Evolutionary conservation across 1,140 invertebrate species (phyloP).

Genomic region (Drosophila willistoni): DNA sequence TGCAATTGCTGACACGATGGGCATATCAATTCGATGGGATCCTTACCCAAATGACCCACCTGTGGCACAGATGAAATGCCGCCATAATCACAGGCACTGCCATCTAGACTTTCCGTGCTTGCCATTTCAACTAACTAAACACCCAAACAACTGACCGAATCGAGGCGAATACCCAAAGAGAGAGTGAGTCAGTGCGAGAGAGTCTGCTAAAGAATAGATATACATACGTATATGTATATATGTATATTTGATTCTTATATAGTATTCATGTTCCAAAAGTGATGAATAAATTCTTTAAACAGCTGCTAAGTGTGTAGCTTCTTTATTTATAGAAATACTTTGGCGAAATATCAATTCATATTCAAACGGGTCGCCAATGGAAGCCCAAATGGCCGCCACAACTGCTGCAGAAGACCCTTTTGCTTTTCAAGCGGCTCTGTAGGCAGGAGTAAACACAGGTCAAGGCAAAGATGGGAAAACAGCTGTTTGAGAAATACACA

Average conservation of each 20-base stretch:
- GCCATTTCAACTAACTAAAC: constrained; percentile 62
- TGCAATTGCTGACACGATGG: constrained; percentile 65
- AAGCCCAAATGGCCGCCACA: constrained; percentile 80
- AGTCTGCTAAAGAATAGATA: background rate
- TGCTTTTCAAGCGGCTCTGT: constrained; percentile 73
- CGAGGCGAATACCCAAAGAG: constrained; percentile 24
- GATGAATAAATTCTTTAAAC: constrained; percentile 48
- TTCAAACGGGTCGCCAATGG: constrained; percentile 69
- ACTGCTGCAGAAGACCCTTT: constrained; percentile 74
- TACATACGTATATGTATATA: background rate
- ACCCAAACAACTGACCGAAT: constrained; percentile 11
- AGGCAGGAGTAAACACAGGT: constrained; percentile 68
- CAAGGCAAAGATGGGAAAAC: constrained; percentile 76
- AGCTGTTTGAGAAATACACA: constrained; percentile 41
- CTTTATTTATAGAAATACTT: constrained; percentile 54
- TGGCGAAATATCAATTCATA: constrained; percentile 1
- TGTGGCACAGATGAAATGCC: constrained; percentile 60
- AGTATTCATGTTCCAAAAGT: constrained; percentile 2
- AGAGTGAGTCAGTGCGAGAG: constrained; percentile 7
- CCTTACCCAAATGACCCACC: constrained; percentile 65
- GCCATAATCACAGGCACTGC: constrained; percentile 51
- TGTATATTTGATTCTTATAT: background rate
- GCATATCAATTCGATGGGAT: constrained; percentile 68
- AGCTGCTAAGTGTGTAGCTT: constrained; percentile 29
- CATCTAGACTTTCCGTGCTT: constrained; percentile 70